These are phyloP conservation scores for Argyra leucocephala DNA, from an alignment of 2,888 invertebrate species.

Conservation along the genomic window DNA sequence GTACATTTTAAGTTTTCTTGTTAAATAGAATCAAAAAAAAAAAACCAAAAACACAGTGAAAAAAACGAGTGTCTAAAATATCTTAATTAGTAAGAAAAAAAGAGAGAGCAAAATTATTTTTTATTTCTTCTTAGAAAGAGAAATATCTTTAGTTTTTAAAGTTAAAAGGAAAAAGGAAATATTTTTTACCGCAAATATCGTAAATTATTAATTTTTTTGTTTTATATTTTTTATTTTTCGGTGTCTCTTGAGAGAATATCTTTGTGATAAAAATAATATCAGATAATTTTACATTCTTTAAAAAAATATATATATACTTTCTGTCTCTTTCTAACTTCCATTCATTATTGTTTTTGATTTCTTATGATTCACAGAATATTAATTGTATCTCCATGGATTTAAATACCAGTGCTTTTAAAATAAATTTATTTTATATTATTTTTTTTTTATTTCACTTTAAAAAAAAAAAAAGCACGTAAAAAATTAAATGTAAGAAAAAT, in stretches of 20 bases:
- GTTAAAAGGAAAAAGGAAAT: neutral
- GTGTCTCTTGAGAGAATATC: no score
- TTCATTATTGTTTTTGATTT: neutral
- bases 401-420: slow-evolving; percentile 1
- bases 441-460: no score
- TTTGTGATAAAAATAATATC: neutral
- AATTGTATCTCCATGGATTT: slow-evolving; percentile 4
- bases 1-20: no score
- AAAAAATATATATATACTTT: no score
- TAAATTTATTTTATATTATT: neutral
- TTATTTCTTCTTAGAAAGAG: neutral
- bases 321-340: no score
- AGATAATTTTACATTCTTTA: neutral
- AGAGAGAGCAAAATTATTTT: no score
- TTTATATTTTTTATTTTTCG: neutral
- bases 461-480: no score
- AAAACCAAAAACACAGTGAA: neutral
- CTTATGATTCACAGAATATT: neutral
- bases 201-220: neutral
- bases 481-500: no score
- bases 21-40: no score
- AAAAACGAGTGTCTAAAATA: no score
- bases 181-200: neutral
- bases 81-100: no score
- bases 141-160: neutral